Conservation (phyloP, 2,797 vertebrate genomes). For the Salmo trutta region DNA sequence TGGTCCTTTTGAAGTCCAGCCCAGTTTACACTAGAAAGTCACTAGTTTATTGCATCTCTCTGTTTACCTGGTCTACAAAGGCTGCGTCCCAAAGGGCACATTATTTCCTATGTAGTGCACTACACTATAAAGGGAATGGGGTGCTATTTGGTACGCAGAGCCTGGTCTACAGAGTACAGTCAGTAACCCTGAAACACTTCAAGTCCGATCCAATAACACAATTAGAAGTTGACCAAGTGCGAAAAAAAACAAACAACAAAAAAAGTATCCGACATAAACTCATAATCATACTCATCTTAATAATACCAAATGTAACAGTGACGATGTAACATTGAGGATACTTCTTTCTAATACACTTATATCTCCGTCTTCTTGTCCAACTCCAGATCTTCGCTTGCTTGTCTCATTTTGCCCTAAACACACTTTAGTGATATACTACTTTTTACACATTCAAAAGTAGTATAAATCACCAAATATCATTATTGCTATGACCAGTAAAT, state of each 20-base stretch:
- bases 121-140: not conserved
- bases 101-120: not conserved
- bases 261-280: not conserved
- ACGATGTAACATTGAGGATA: constrained; percentile 42
- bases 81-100: not conserved
- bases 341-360: constrained; percentile 20
- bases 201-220: constrained; percentile 33
- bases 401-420: constrained; percentile 29
- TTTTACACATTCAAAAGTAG: constrained; percentile 63
- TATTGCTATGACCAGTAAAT: constrained; percentile 65
- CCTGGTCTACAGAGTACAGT: constrained; percentile 11
- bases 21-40: constrained; percentile 28
- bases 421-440: constrained; percentile 60
- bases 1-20: constrained; percentile 62
- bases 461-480: constrained; percentile 57
- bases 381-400: constrained; percentile 31
- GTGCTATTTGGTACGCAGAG: not conserved
- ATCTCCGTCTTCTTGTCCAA: constrained; percentile 29
- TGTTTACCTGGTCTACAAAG: constrained; percentile 32
- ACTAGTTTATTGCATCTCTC: constrained; percentile 32
- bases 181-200: constrained; percentile 39
- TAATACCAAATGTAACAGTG: constrained; percentile 43
- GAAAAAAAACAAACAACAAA: constrained; percentile 21
- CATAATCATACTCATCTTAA: constrained; percentile 20
- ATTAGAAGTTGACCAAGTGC: constrained; percentile 16